These are phyloP conservation scores for Drosophila meridiana DNA, from an alignment of 2,888 invertebrate genomes.

Conservation along the genomic window DNA sequence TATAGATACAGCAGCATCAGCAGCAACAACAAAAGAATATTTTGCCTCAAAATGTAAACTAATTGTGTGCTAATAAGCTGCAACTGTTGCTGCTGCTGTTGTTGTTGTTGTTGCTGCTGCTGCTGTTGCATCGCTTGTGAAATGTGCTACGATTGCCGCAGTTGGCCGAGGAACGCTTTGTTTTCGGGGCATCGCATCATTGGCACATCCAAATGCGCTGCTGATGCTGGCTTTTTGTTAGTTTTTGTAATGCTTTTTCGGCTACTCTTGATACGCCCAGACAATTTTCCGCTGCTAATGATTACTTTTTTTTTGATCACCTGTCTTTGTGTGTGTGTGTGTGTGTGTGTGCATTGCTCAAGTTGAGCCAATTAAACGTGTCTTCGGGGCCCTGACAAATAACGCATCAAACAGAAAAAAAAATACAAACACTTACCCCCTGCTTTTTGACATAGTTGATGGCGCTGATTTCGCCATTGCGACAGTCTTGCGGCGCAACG, in stretches of 20 bases:
- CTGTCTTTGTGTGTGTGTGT: constrained; percentile 4
- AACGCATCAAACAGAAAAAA: neutral
- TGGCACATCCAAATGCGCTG: constrained; percentile 66
- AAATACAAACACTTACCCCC: constrained; percentile 81
- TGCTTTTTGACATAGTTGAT: constrained; percentile 79
- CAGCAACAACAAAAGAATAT: constrained; percentile 53
- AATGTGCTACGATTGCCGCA: constrained; percentile 52
- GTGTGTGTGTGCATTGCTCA: constrained; percentile 28
- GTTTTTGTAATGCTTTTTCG: constrained; percentile 37
- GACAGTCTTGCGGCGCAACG: constrained; percentile 82
- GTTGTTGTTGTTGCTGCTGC: constrained; percentile 21
- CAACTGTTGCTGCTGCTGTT: constrained; percentile 28
- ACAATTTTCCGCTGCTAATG: constrained; percentile 41
- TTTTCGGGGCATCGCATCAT: constrained; percentile 52
- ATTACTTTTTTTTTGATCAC: constrained; percentile 29
- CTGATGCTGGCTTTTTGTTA: constrained; percentile 19
- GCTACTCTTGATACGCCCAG: constrained; percentile 42
- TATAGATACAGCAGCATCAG: constrained; percentile 33
- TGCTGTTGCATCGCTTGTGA: constrained; percentile 54
- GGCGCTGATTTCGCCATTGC: constrained; percentile 82
- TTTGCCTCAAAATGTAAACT: constrained; percentile 47
- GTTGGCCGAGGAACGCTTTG: constrained; percentile 50
- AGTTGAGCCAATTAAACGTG: constrained; percentile 35
- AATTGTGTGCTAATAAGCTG: constrained; percentile 75
- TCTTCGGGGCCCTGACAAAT: constrained; percentile 33